Percentiles rank a stretch among this genome's conserved stretches.
These are phyloP conservation scores for Ruditapes philippinarum DNA, from an alignment of 1,140 invertebrate genomes.

Conservation along the genomic window DNA sequence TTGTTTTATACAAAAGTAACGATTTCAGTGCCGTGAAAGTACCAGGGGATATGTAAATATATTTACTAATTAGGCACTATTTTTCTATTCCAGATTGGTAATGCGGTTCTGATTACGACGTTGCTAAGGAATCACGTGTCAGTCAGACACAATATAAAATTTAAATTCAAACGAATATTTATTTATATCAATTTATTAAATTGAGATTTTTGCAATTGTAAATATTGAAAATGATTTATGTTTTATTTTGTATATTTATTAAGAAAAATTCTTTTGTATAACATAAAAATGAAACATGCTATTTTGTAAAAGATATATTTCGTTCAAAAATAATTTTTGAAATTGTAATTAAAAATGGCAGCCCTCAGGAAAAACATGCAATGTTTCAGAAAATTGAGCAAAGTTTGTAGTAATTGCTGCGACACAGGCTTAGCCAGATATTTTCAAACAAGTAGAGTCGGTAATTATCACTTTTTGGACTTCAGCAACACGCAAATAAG, in stretches of 20 bases:
- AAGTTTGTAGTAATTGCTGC: background rate
- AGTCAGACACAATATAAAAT: background rate
- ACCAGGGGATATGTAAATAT: too few relatives aligned
- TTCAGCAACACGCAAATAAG: too few relatives aligned
- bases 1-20: too few relatives aligned
- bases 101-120: slow-evolving; percentile 60
- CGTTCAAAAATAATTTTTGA: background rate
- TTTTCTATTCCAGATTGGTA: background rate
- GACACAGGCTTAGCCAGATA: background rate
- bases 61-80: slow-evolving; percentile 26
- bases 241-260: too few relatives aligned
- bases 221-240: too few relatives aligned
- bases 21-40: too few relatives aligned
- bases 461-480: background rate
- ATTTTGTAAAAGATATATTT: too few relatives aligned
- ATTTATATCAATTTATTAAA: too few relatives aligned
- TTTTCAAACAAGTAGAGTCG: background rate
- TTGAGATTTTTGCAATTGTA: too few relatives aligned
- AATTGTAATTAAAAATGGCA: slow-evolving; percentile 36
- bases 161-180: slow-evolving; percentile 4
- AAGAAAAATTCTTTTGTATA: too few relatives aligned
- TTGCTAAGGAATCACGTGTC: slow-evolving; percentile 61
- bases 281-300: too few relatives aligned
- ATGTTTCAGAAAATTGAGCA: background rate
- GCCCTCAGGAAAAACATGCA: slow-evolving; percentile 48